These are phyloP conservation scores for Osmerus mordax DNA, from an alignment of 2,113 vertebrate genomes.

Conservation along the genomic window DNA sequence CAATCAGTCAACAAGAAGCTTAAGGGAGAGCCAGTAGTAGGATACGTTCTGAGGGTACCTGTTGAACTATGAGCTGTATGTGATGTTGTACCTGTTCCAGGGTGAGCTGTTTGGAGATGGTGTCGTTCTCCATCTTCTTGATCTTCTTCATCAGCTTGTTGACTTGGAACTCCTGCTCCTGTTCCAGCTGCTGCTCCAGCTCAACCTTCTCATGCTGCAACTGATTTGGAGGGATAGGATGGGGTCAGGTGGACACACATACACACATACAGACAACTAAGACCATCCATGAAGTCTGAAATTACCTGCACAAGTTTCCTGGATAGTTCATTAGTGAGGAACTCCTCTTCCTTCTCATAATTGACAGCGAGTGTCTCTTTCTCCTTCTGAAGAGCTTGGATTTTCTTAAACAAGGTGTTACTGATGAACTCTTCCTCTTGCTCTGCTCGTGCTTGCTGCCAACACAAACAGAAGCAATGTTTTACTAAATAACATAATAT, in stretches of 20 bases:
- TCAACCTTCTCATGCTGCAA: constrained; percentile 98
- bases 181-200: constrained; percentile 95
- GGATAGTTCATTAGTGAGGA: constrained; percentile 86
- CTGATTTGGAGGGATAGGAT: constrained; percentile 56
- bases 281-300: neutral
- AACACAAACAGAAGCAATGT: no score
- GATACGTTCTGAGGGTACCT: no score
- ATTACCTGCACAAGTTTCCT: constrained; percentile 87
- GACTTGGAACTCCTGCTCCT: constrained; percentile 99
- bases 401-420: constrained; percentile 88
- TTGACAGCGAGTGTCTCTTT: constrained; percentile 87
- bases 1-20: no score
- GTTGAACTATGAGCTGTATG: no score
- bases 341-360: constrained; percentile 88
- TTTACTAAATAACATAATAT: no score
- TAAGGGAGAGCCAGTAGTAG: no score
- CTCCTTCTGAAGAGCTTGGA: constrained; percentile 86
- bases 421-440: constrained; percentile 90
- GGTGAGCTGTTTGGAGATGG: constrained; percentile 96
- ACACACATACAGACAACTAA: neutral
- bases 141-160: constrained; percentile 99
- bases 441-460: constrained; percentile 85
- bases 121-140: constrained; percentile 98
- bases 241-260: neutral
- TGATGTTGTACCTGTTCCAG: constrained; percentile 46